phyloP scores from a whole-genome alignment of 2,797 vertebrate species.

The Geotrypetes seraphini region DNA sequence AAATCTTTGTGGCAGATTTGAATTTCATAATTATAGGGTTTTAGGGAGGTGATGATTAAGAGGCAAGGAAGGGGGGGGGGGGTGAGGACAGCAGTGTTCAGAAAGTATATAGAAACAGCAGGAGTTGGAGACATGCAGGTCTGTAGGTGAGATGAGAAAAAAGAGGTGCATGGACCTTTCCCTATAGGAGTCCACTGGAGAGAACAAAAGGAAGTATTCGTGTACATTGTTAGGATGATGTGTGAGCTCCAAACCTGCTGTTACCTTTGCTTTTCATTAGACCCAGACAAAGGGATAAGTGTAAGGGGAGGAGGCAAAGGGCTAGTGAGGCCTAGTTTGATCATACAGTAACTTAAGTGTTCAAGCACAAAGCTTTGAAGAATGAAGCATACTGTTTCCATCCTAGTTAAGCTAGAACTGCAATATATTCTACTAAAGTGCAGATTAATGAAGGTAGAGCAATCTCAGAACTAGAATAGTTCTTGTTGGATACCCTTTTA shows the following conservation, averaged over 20 bases:
- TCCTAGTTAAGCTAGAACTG: slow-evolving; percentile 6
- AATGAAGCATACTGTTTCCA: slow-evolving; percentile 4
- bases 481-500: background rate
- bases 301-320: background rate
- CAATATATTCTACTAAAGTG: slow-evolving; percentile 1
- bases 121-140: slow-evolving; percentile 16
- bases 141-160: slow-evolving; percentile 29
- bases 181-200: background rate
- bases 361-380: slow-evolving; percentile 8
- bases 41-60: slow-evolving; percentile 26
- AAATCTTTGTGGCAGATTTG: slow-evolving; percentile 32
- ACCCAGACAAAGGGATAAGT: background rate
- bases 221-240: slow-evolving; percentile 16
- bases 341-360: slow-evolving; percentile 7
- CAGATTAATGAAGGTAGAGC: slow-evolving; percentile 3
- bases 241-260: background rate
- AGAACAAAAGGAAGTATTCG: slow-evolving; percentile 12
- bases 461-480: background rate
- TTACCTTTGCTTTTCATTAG: slow-evolving; percentile 10
- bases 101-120: slow-evolving; percentile 46
- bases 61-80: background rate
- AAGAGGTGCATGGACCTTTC: slow-evolving; percentile 2
- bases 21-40: slow-evolving; percentile 36
- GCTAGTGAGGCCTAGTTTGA: slow-evolving; percentile 1
- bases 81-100: slow-evolving; percentile 31